Evolutionary conservation across 1,140 invertebrate genomes (phyloP).

Genomic region (Rhopalosiphum maidis): DNA sequence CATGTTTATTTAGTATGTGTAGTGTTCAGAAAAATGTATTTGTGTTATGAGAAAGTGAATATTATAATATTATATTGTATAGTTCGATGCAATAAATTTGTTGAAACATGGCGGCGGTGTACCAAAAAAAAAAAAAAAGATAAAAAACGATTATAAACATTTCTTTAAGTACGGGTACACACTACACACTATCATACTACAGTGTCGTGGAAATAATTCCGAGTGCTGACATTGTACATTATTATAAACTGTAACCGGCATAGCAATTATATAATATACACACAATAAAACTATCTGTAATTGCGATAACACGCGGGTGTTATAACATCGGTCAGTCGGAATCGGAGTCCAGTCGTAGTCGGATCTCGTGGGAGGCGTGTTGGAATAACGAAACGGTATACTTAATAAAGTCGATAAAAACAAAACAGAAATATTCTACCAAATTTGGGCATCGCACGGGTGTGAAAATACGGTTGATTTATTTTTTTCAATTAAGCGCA

Average conservation of each 20-base stretch:
- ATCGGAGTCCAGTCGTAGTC: background rate
- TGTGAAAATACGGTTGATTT: background rate
- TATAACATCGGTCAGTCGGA: background rate
- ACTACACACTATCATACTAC: background rate
- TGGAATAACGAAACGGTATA: background rate
- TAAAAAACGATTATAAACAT: background rate
- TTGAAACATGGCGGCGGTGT: background rate
- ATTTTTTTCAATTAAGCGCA: conserved; percentile 3
- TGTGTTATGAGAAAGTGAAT: background rate
- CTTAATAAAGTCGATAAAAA: background rate
- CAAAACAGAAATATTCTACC: background rate
- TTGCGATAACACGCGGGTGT: background rate
- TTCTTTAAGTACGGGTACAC: background rate
- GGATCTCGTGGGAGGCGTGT: background rate
- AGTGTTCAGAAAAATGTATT: background rate
- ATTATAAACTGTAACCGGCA: background rate
- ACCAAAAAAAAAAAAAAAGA: background rate
- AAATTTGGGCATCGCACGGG: background rate
- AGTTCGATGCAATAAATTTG: background rate
- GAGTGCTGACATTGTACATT: background rate
- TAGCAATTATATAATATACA: background rate
- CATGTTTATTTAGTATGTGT: background rate
- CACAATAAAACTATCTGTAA: background rate
- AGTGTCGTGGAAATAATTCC: background rate
- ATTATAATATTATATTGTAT: background rate